Conservation (phyloP, 2,797 vertebrate genomes). For the Sebastes vulpes region DNA sequence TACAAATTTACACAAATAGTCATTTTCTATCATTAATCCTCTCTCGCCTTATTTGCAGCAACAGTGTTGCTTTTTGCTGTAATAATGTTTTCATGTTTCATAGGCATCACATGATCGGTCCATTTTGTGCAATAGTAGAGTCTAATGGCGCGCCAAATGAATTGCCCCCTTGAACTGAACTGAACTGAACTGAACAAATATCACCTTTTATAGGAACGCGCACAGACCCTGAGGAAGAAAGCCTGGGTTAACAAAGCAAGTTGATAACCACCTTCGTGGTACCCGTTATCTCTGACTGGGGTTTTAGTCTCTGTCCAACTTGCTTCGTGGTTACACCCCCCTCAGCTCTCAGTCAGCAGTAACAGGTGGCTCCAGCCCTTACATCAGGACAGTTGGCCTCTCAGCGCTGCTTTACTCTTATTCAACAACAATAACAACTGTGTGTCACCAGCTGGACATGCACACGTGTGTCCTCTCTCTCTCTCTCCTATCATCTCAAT, state of each 20-base stretch:
- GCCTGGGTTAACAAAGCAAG: too few species aligned
- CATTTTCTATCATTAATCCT: background rate
- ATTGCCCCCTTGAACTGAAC: too few species aligned
- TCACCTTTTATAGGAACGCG: background rate
- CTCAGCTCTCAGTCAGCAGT: constrained; percentile 6
- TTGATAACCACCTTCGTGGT: background rate
- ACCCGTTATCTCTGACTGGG: background rate
- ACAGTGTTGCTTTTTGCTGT: too few species aligned
- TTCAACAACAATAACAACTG: constrained; percentile 35
- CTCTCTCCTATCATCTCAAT: background rate
- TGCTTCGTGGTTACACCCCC: background rate
- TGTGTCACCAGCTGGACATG: constrained; percentile 18
- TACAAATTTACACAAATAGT: background rate
- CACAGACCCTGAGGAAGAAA: background rate
- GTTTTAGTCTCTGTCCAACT: background rate
- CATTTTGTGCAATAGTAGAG: background rate
- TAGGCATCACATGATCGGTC: background rate
- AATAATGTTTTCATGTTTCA: background rate
- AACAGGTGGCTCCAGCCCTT: constrained; percentile 54
- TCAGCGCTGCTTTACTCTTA: constrained; percentile 1
- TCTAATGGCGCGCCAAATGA: background rate
- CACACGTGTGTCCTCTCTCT: background rate
- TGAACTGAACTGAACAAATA: too few species aligned
- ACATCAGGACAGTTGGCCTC: constrained; percentile 25
- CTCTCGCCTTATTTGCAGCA: background rate